Evolutionary conservation across 1,140 invertebrate genomes (phyloP).

Genomic region (Anadara kagoshimensis): DNA sequence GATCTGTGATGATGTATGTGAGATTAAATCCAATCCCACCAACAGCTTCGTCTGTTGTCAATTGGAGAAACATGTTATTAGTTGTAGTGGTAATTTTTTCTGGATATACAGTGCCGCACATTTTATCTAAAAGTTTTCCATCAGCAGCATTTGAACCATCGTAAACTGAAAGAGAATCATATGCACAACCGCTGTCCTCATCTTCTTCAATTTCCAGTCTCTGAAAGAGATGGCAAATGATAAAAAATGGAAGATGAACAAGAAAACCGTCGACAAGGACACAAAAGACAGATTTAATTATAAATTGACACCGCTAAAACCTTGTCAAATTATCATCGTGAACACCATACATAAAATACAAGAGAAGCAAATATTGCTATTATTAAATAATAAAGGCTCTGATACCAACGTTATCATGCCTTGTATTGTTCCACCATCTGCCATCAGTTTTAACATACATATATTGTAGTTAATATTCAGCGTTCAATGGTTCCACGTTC

Average conservation of each 20-base stretch:
- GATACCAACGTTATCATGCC: too few species aligned
- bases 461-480: too few species aligned
- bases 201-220: conserved; percentile 43
- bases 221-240: conserved; percentile 4
- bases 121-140: conserved; percentile 10
- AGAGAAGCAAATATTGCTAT: neutral
- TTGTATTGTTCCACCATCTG: too few species aligned
- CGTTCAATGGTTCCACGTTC: too few species aligned
- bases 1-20: conserved; percentile 40
- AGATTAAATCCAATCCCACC: conserved; percentile 50
- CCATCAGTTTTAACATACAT: too few species aligned
- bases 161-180: conserved; percentile 37
- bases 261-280: neutral
- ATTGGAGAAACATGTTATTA: conserved; percentile 35
- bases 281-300: neutral
- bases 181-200: conserved; percentile 34
- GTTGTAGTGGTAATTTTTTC: conserved; percentile 32
- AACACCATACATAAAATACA: too few species aligned
- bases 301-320: too few species aligned
- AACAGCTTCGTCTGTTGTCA: conserved; percentile 40
- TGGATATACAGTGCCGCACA: conserved; percentile 45
- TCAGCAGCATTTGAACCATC: conserved; percentile 31
- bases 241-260: neutral
- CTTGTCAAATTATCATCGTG: too few species aligned
- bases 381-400: neutral